These are phyloP conservation scores for Corydoras maculifer DNA, from an alignment of 2,113 vertebrate genomes.

Conservation along the genomic window DNA sequence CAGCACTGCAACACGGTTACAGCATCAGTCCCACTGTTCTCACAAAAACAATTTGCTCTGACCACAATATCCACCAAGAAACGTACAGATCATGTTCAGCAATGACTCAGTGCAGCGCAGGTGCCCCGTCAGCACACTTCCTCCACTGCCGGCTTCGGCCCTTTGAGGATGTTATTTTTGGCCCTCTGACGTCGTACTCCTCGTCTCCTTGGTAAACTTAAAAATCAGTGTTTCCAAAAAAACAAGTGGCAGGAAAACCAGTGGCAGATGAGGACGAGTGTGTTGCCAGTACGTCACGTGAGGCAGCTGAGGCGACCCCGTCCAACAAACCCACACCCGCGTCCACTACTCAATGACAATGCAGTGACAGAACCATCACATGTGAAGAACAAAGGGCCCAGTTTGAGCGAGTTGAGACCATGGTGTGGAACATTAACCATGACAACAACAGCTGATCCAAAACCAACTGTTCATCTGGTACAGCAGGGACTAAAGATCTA, in stretches of 20 bases:
- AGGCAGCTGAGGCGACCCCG: too few relatives aligned
- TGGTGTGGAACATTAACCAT: too few relatives aligned
- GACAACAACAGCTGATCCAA: too few relatives aligned
- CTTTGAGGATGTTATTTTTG: conserved; percentile 30
- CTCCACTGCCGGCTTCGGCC: conserved; percentile 36
- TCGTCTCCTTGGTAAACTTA: conserved; percentile 29
- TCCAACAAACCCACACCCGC: too few relatives aligned
- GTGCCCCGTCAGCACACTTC: conserved; percentile 28
- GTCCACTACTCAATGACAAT: too few relatives aligned
- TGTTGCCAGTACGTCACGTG: neutral
- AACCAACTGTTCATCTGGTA: too few relatives aligned
- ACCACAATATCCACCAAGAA: neutral
- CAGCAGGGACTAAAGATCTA: too few relatives aligned
- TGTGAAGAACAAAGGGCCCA: too few relatives aligned
- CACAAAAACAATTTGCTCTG: neutral
- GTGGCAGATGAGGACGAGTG: conserved; percentile 16
- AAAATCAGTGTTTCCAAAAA: neutral
- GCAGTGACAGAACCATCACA: too few relatives aligned
- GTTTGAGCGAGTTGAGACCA: too few relatives aligned
- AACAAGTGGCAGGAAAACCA: conserved; percentile 37
- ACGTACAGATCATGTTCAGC: neutral
- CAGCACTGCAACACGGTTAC: too few relatives aligned
- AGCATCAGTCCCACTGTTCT: neutral
- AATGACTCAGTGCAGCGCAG: conserved; percentile 8
- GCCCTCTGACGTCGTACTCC: conserved; percentile 25